Base-by-base conservation (phyloP, 2,113 vertebrate species). In the Orcinus orca region DNA sequence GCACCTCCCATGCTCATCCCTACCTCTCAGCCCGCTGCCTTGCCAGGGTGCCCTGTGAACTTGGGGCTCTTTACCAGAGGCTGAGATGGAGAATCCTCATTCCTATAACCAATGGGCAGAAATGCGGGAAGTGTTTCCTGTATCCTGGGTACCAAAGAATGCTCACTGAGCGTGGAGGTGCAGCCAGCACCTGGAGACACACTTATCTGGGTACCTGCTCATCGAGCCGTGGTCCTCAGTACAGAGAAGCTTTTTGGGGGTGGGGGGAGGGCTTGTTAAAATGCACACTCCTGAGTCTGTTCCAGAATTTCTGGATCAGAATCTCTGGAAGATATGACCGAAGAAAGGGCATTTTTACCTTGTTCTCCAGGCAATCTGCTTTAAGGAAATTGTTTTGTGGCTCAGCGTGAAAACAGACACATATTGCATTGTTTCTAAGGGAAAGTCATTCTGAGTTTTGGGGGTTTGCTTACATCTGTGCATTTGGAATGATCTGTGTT, bases 171-270 rank as follows among this genome's bases (percentile, higher is more conserved):
- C 0, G 0, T 13, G 63, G 36, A 47, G 18, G 33, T 23, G 13
- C 4, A 3, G 5, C 29, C 0, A 2, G 31, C 2, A 11, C 53
- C 38, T 50, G 5, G 31, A 18, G 10, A 79, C 2, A 21, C 4
- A 6, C 2, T 5, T 4, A 8, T 60, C 36, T 1, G 12, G 23
- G 41, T 12, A 29, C 55, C 36, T 20, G n/a, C 8, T 1, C 15
- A 58, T 3, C 2, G 63, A n/a, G 29, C 23, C 6, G 33, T 13
- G 1, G 14, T 36, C 80, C 31, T 83, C 82, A 55, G 7, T 8
- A 31, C 23, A 50, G 73, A 47, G 65, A 70, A 33, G 1, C 31
- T 17, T 13, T 33, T 33, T 0, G 31, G 44, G 63, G 2, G 53
- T 0, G 0, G 53, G 53, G 53, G 15, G 53, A 17, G 53, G 15